These are phyloP conservation scores for Agonopterix subpropinquella DNA, from an alignment of 2,888 invertebrate species.

Conservation along the genomic window DNA sequence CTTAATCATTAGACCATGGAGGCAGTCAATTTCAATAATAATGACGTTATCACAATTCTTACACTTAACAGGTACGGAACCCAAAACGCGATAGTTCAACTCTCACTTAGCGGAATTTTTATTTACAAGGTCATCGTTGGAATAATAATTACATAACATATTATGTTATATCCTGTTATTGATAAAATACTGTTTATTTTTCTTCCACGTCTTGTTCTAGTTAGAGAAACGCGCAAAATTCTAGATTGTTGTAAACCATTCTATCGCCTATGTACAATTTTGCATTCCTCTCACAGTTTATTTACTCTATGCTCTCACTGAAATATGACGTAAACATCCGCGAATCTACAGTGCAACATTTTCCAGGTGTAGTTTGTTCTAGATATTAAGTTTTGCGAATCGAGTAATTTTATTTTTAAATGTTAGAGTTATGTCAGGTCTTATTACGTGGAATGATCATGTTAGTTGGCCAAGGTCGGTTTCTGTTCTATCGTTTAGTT, in stretches of 20 bases:
- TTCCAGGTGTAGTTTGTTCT: slow-evolving; percentile 24
- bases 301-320: no score
- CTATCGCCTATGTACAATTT: slow-evolving; percentile 16
- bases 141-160: not conserved
- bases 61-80: no score
- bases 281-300: slow-evolving; percentile 18
- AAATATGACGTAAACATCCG: slow-evolving; percentile 49
- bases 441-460: slow-evolving; percentile 8
- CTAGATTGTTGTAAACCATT: slow-evolving; percentile 20
- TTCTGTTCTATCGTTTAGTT: no score
- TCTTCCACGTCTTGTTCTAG: slow-evolving; percentile 1
- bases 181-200: not conserved
- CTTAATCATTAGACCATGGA: no score
- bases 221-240: slow-evolving; percentile 7
- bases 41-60: no score
- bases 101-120: not conserved
- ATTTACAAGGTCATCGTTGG: not conserved
- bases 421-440: no score
- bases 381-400: no score
- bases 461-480: slow-evolving; percentile 55
- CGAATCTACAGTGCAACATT: slow-evolving; percentile 26
- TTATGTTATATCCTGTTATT: not conserved
- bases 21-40: no score
- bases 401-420: no score
- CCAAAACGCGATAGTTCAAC: no score